phyloP scores from a whole-genome alignment of 1,140 invertebrate species.

The Aphelenchoides avenae region DNA sequence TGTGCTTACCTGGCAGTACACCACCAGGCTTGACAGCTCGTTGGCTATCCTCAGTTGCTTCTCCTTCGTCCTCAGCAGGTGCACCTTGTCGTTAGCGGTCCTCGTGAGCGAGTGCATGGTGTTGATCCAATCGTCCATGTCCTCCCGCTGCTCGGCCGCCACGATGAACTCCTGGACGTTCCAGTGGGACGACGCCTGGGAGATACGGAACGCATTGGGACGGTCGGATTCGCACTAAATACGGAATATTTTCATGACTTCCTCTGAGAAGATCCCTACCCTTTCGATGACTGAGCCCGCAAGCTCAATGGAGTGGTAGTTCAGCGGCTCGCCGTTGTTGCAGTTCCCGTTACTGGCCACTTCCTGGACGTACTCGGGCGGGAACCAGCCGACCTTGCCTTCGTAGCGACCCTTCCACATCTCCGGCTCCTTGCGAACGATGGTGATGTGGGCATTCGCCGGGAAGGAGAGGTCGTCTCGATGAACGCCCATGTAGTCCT shows the following conservation, averaged over 20 bases:
- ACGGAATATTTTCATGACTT: background rate
- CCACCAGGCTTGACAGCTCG: constrained; percentile 56
- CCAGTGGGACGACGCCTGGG: constrained; percentile 44
- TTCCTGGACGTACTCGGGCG: constrained; percentile 50
- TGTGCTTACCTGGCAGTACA: constrained; percentile 34
- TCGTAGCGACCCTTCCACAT: constrained; percentile 52
- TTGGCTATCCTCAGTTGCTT: constrained; percentile 51
- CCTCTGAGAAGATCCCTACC: background rate
- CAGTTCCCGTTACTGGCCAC: constrained; percentile 11
- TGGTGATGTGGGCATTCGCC: constrained; percentile 41
- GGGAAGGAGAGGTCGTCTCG: constrained; percentile 48
- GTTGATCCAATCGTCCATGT: constrained; percentile 49
- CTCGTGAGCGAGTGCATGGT: constrained; percentile 34
- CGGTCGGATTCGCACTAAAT: constrained; percentile 18
- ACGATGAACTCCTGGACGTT: constrained; percentile 44
- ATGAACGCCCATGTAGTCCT: constrained; percentile 37
- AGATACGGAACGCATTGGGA: constrained; percentile 34
- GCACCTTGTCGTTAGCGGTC: constrained; percentile 44
- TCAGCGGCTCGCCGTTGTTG: constrained; percentile 16
- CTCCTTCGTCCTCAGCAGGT: constrained; percentile 47
- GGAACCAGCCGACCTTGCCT: constrained; percentile 52
- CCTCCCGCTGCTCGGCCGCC: constrained; percentile 46
- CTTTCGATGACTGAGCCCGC: constrained; percentile 44
- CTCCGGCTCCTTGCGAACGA: constrained; percentile 48
- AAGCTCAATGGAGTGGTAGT: constrained; percentile 54